A percentile compares a stretch with the other conserved stretches of the same genome.
Evolutionary conservation across 2,888 invertebrate species (phyloP).

Genomic region (Melinaea menophilus): DNA sequence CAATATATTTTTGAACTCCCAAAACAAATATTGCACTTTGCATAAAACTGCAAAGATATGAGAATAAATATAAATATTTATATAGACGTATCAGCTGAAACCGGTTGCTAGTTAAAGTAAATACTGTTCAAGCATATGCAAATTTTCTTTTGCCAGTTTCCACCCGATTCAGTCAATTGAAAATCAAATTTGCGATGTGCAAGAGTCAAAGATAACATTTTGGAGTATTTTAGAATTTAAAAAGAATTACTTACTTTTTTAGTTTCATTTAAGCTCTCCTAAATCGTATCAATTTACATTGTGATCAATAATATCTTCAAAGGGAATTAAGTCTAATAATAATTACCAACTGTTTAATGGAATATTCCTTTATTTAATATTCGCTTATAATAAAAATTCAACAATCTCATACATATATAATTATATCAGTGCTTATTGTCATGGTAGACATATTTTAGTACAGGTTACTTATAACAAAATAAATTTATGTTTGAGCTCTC

Average conservation of each 20-base stretch:
- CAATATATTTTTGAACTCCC: too few species aligned
- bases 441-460: background rate
- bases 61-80: constrained; percentile 20
- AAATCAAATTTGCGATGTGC: constrained; percentile 24
- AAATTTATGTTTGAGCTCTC: constrained; percentile 12
- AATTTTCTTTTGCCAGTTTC: constrained; percentile 27
- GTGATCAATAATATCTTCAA: background rate
- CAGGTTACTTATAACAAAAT: background rate
- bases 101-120: constrained; percentile 22
- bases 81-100: constrained; percentile 15
- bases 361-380: background rate
- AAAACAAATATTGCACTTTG: background rate
- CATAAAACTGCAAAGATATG: constrained; percentile 5
- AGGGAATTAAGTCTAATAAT: background rate
- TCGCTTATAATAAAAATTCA: too few species aligned
- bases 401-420: background rate
- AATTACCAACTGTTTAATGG: background rate
- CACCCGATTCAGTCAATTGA: constrained; percentile 23
- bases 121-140: constrained; percentile 25
- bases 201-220: constrained; percentile 16
- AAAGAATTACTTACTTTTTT: background rate
- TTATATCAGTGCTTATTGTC: background rate
- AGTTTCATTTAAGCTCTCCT: background rate
- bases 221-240: constrained; percentile 2
- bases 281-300: background rate